Base-by-base conservation (phyloP, 2,113 vertebrate genomes). In the Sphaerodactylus townsendi region DNA sequence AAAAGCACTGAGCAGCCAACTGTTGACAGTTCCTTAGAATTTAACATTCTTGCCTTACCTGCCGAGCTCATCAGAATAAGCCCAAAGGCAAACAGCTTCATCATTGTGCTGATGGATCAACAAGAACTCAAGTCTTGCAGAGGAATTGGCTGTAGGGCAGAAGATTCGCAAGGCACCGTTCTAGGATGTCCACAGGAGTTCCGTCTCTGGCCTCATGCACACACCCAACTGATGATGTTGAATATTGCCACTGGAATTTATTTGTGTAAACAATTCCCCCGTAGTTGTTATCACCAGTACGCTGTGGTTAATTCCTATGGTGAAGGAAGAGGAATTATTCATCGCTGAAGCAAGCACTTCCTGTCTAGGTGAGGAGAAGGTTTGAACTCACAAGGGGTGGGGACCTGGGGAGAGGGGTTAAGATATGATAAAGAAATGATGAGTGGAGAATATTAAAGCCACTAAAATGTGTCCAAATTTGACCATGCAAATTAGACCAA, bases 71-170 rank as follows among this genome's bases (percentile, higher is more conserved):
- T 53, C 50, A 84, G 50, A 37, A 84, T 21, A n/a, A 84, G 68
- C 21, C 66, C 83, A 33, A 62, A 46, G 39, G 25, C n/a, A 15
- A 84, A 35, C 11, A 62, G 65, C 41, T 78, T 78, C 83, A 84
- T 84, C 19, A 1, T 35, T 37, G 21, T 5, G 30, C 46, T n/a
- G 64, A 25, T 30, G n/a, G n/a, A 35, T 71, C 75, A 70, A 19
- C 50, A 9, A 14, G 46, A 69, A 11, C 8, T 21, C 66, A 28
- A 56, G 65, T 46, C n/a, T 33, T 78, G 37, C 23, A 8, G 37
- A 33, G 65, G 46, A 84, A 84, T 71, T 59, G 15, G 65, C 75
- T 84, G 75, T 37, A 78, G 37, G 83, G 50, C 33, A 71, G 69
- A 77, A 78, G 75, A 84, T 78, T 44, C n/a, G 11, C 39, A 46